Evolutionary conservation across 2,797 vertebrate species (phyloP).

Genomic region (Geotrypetes seraphini): DNA sequence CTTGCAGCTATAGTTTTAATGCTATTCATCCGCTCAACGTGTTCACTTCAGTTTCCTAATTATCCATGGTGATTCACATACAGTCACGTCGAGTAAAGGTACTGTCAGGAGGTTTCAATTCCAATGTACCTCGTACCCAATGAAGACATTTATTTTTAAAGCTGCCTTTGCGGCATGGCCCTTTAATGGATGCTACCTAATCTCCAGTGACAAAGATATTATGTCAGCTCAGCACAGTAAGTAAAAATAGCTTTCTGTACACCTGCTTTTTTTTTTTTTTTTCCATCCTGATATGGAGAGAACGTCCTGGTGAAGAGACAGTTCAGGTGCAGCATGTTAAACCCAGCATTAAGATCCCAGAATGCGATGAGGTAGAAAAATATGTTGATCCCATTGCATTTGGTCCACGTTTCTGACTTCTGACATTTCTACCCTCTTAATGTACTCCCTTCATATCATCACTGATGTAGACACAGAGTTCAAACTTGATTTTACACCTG

Average conservation of each 20-base stretch:
- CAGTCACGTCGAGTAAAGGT: background rate
- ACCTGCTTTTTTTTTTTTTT: conserved; percentile 5
- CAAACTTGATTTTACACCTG: background rate
- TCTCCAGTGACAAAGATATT: background rate
- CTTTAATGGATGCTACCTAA: background rate
- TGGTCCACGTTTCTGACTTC: background rate
- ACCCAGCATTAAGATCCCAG: background rate
- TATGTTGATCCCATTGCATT: background rate
- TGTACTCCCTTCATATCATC: background rate
- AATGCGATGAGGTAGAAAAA: background rate
- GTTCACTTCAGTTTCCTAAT: background rate
- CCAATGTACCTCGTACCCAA: background rate
- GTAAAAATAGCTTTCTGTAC: conserved; percentile 10
- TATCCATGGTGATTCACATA: background rate
- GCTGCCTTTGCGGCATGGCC: conserved; percentile 1
- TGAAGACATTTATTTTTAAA: conserved; percentile 19
- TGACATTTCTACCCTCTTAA: background rate
- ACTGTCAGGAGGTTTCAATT: conserved; percentile 12
- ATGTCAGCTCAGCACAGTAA: background rate
- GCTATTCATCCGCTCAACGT: background rate
- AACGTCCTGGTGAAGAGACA: background rate
- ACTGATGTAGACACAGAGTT: conserved; percentile 6
- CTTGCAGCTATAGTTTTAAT: background rate
- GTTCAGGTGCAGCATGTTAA: background rate
- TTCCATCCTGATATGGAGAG: background rate